phyloP scores from a whole-genome alignment of 1,140 invertebrate genomes.

The Heterodera schachtii region DNA sequence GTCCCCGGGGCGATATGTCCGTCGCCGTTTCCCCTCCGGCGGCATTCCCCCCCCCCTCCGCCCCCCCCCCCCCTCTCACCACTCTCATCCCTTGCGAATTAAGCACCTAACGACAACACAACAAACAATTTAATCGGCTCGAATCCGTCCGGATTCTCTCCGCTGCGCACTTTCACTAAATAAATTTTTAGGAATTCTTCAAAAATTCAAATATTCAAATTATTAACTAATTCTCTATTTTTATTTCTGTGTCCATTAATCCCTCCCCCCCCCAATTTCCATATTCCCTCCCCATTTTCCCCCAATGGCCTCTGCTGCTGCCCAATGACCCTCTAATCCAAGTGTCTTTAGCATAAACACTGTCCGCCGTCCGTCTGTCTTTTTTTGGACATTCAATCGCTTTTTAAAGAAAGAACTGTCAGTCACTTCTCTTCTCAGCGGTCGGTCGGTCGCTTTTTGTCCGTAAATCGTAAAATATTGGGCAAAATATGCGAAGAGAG shows the following conservation, averaged over 20 bases:
- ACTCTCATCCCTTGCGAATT: no score
- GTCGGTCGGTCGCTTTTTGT: not conserved
- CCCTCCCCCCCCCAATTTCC: not conserved
- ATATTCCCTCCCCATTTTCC: not conserved
- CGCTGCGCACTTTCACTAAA: not conserved
- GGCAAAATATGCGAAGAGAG: not conserved
- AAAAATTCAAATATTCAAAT: not conserved
- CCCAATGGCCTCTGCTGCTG: not conserved
- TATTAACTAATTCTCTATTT: not conserved
- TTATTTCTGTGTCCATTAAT: not conserved
- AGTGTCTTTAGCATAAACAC: no score
- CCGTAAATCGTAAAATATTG: not conserved
- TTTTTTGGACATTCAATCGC: no score
- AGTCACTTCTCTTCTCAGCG: not conserved
- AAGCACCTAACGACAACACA: no score
- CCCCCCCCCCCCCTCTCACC: no score
- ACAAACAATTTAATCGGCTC: not conserved
- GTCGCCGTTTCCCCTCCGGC: not conserved
- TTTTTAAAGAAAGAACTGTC: not conserved
- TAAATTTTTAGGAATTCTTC: not conserved
- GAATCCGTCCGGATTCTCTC: not conserved
- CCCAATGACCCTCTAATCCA: not conserved
- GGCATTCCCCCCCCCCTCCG: not conserved
- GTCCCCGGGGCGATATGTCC: no score
- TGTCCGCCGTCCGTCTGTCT: not conserved